These are phyloP conservation scores for Odocoileus hemionus DNA, from an alignment of 2,113 vertebrate species.

Conservation along the genomic window DNA sequence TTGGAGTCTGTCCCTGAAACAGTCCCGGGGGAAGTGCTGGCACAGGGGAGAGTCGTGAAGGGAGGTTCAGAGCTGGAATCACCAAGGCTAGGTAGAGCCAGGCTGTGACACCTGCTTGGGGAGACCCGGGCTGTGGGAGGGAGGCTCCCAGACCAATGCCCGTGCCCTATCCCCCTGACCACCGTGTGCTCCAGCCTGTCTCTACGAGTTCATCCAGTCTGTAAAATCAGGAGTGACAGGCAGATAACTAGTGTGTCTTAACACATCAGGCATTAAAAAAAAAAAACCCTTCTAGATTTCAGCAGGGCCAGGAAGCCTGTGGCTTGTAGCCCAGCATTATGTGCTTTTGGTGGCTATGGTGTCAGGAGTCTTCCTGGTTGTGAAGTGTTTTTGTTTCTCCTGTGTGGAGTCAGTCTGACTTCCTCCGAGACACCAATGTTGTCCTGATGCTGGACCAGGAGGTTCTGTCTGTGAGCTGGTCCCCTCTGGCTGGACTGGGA, in stretches of 20 bases:
- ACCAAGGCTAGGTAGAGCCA: not conserved
- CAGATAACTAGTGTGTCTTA: not conserved
- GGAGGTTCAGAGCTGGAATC: not conserved
- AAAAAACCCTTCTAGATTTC: not conserved
- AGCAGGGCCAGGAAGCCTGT: not conserved
- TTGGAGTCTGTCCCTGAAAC: too few relatives aligned
- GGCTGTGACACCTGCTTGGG: not conserved
- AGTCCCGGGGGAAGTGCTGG: not conserved
- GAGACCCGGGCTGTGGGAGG: not conserved
- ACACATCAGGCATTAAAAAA: not conserved
- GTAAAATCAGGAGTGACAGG: not conserved
- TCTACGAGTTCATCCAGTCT: not conserved
- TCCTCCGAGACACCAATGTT: not conserved
- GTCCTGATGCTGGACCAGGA: not conserved
- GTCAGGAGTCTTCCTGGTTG: not conserved
- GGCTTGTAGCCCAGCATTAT: not conserved
- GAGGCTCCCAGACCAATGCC: not conserved
- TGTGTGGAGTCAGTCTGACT: not conserved
- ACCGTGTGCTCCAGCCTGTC: not conserved
- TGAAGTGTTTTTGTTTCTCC: not conserved
- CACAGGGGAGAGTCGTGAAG: accelerated
- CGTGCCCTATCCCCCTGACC: not conserved
- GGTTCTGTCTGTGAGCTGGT: not conserved
- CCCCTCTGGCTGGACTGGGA: not conserved
- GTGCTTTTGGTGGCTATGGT: not conserved